Conservation (phyloP, 2,797 vertebrate species). For the Paramormyrops hopkinsi region DNA sequence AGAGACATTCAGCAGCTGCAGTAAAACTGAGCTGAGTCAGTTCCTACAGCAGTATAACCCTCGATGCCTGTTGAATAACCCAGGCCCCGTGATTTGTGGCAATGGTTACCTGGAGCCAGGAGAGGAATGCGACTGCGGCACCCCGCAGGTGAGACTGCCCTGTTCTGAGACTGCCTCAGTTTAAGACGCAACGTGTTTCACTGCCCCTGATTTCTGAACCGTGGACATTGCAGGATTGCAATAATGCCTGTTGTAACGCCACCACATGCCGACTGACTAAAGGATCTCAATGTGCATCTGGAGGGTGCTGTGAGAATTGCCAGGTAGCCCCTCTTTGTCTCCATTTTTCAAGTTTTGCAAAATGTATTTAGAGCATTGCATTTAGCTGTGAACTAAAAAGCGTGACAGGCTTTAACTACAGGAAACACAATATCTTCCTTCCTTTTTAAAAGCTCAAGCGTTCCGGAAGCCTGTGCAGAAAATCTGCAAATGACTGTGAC, state of each 20-base stretch:
- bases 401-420: slow-evolving; percentile 27
- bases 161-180: neutral
- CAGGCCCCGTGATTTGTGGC: slow-evolving; percentile 64
- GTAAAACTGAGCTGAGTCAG: slow-evolving; percentile 60
- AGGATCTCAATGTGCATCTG: slow-evolving; percentile 69
- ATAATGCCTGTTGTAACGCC: slow-evolving; percentile 74
- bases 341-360: neutral
- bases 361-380: neutral
- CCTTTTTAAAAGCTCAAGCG: slow-evolving; percentile 47
- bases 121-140: slow-evolving; percentile 87
- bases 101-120: slow-evolving; percentile 75
- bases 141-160: slow-evolving; percentile 54
- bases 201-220: neutral
- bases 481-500: slow-evolving; percentile 63
- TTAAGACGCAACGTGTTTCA: neutral
- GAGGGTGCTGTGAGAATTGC: slow-evolving; percentile 75
- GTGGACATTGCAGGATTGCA: slow-evolving; percentile 63
- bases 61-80: slow-evolving; percentile 63
- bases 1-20: slow-evolving; percentile 77
- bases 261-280: slow-evolving; percentile 67
- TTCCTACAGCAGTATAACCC: slow-evolving; percentile 64
- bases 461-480: slow-evolving; percentile 59
- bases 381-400: neutral
- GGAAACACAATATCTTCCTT: slow-evolving; percentile 35
- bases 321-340: slow-evolving; percentile 57